phyloP scores from a whole-genome alignment of 2,888 invertebrate species.

The Drosophila histrio region DNA sequence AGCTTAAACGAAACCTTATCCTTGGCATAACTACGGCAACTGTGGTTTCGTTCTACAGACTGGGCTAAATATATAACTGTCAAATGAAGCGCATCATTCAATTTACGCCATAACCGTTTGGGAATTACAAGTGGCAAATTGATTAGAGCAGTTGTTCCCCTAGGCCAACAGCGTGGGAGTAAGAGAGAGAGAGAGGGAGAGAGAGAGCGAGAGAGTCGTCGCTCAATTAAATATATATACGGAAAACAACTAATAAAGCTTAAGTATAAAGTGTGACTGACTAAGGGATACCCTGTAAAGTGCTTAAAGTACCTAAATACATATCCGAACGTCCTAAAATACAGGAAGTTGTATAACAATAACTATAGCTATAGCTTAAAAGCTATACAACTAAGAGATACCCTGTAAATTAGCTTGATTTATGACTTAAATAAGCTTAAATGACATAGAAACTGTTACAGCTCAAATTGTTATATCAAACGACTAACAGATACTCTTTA shows the following conservation, averaged over 20 bases:
- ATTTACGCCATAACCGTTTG: slow-evolving; percentile 41
- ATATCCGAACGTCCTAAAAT: not conserved
- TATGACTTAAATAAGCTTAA: no score
- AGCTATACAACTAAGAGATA: not conserved
- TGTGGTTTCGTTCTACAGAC: slow-evolving; percentile 7
- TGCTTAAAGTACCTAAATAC: no score
- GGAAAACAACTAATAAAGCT: not conserved
- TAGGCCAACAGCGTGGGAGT: not conserved
- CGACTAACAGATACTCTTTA: not conserved
- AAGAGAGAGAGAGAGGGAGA: not conserved
- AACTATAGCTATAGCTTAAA: not conserved
- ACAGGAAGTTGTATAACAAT: not conserved
- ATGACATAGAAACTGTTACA: no score
- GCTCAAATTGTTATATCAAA: no score
- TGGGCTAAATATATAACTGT: slow-evolving; percentile 40
- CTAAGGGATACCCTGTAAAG: not conserved
- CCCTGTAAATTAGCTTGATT: no score
- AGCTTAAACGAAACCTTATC: not conserved
- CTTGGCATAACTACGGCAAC: not conserved
- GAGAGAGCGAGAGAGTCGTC: not conserved
- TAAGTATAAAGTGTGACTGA: not conserved
- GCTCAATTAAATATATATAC: not conserved
- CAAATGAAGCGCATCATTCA: slow-evolving; percentile 42
- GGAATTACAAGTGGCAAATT: slow-evolving; percentile 42
- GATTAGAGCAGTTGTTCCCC: slow-evolving; percentile 14